phyloP scores from a whole-genome alignment of 2,113 vertebrate genomes.

The Phodopus roborovskii region DNA sequence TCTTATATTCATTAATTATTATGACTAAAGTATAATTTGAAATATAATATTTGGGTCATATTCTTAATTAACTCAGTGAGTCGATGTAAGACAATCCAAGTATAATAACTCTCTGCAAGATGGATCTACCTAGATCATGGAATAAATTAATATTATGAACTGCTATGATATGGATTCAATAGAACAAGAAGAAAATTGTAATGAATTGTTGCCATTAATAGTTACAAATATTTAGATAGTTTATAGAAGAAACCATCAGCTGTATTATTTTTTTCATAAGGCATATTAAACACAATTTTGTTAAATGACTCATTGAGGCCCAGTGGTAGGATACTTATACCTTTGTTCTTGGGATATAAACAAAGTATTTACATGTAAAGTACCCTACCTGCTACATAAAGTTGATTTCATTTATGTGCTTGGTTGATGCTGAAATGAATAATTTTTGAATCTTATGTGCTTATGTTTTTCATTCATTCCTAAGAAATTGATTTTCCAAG shows the following conservation, averaged over 20 bases:
- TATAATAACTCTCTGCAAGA: not conserved
- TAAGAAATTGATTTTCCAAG: not conserved
- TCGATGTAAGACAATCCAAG: not conserved
- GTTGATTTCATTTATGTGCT: not conserved
- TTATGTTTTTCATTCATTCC: not conserved
- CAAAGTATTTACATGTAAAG: rapidly evolving
- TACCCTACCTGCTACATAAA: not conserved
- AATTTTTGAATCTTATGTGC: not conserved
- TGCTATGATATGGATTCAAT: not conserved
- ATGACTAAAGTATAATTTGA: not conserved
- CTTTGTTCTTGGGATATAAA: not conserved
- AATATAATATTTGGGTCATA: slow-evolving; percentile 1
- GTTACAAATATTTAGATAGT: not conserved
- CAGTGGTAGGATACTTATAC: rapidly evolving
- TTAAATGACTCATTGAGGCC: not conserved
- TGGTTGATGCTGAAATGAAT: not conserved
- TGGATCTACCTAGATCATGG: not conserved
- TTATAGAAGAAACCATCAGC: not conserved
- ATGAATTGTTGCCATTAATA: not conserved
- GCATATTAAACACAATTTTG: not conserved
- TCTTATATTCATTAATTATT: not conserved
- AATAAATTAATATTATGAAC: not conserved
- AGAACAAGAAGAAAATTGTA: not conserved
- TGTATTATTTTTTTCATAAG: not conserved
- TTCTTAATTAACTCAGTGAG: slow-evolving; percentile 43